A percentile compares a stretch with the other conserved stretches of the same genome.
phyloP scores from a whole-genome alignment of 2,888 invertebrate genomes.

The Slavum lentiscoides region DNA sequence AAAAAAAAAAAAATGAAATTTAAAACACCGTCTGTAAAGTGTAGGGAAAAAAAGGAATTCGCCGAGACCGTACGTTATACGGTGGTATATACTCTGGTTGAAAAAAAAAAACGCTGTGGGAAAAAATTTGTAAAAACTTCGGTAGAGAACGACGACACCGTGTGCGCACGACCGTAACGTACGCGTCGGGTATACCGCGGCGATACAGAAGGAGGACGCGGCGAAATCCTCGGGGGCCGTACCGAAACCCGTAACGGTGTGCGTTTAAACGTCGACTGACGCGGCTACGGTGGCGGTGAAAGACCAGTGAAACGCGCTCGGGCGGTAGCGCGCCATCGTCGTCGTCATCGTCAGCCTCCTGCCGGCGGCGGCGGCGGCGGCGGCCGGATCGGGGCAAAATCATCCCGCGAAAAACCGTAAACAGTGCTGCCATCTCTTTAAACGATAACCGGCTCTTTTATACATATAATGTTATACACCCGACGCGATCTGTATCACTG shows the following conservation, averaged over 20 bases:
- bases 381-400: conserved; percentile 36
- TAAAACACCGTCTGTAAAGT: too few species aligned
- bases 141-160: neutral
- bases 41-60: too few species aligned
- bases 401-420: conserved; percentile 20
- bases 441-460: conserved; percentile 22
- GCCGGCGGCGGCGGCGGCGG: too few species aligned
- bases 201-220: neutral
- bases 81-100: too few species aligned
- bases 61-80: too few species aligned
- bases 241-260: conserved; percentile 4
- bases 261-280: conserved; percentile 43
- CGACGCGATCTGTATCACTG: neutral
- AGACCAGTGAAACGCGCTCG: neutral
- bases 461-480: neutral
- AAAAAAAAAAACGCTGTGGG: neutral
- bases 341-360: conserved; percentile 10
- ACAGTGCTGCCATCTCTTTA: conserved; percentile 53
- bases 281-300: neutral
- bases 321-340: too few species aligned
- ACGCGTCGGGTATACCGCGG: too few species aligned
- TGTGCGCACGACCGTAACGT: neutral
- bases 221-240: neutral
- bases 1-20: too few species aligned
- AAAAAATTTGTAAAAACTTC: neutral